Percentiles rank a stretch among this genome's conserved stretches.
Conservation (phyloP, 2,888 invertebrate genomes). For the Toxonevra muliebris region DNA sequence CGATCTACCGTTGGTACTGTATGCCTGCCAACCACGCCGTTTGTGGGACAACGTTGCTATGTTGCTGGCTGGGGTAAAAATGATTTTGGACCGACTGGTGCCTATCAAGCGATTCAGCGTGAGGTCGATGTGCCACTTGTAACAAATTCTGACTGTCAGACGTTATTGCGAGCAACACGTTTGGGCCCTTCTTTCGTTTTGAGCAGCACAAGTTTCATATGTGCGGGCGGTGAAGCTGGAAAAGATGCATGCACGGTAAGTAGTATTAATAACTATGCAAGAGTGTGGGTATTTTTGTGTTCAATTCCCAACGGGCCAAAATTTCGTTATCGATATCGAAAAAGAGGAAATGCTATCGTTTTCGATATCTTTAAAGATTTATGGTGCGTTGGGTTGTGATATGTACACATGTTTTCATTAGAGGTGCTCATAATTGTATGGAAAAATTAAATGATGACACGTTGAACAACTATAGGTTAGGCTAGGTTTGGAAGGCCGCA, state of each 20-base stretch:
- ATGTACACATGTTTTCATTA: no score
- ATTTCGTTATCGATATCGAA: no score
- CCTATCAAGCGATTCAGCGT: slow-evolving; percentile 72
- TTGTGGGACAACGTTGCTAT: slow-evolving; percentile 68
- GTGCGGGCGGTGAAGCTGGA: slow-evolving; percentile 80
- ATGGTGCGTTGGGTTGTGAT: no score
- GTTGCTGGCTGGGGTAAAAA: slow-evolving; percentile 91
- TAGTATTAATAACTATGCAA: slow-evolving; percentile 27
- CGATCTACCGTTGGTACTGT: slow-evolving; percentile 71
- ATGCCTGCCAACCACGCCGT: slow-evolving; percentile 68
- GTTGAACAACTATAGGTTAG: no score
- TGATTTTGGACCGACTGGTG: slow-evolving; percentile 69
- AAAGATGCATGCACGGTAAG: slow-evolving; percentile 83
- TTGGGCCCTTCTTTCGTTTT: slow-evolving; percentile 72
- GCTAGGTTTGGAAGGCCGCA: no score
- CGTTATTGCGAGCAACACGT: slow-evolving; percentile 71
- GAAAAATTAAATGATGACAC: no score
- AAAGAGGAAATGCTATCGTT: no score
- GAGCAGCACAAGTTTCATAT: slow-evolving; percentile 75
- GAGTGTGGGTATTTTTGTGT: no score
- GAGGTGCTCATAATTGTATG: no score
- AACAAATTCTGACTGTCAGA: slow-evolving; percentile 72
- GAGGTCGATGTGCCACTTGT: slow-evolving; percentile 80
- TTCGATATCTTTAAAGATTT: no score
- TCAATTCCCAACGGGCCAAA: no score